These are phyloP conservation scores for Drosophila triauraria DNA, from an alignment of 1,140 invertebrate genomes.

Conservation along the genomic window DNA sequence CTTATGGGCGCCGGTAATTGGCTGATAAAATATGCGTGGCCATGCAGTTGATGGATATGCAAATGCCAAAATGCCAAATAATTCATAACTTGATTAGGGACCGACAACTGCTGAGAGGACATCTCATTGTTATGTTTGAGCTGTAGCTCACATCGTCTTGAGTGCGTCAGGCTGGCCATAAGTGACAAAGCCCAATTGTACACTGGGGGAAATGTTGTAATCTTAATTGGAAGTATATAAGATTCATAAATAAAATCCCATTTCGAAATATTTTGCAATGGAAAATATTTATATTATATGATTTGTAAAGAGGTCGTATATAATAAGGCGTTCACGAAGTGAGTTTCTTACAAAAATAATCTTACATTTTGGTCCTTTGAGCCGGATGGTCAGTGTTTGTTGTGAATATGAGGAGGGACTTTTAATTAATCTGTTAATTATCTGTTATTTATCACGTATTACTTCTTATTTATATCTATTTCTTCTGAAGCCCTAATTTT, in stretches of 20 bases:
- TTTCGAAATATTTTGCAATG: too few relatives aligned
- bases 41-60: constrained; percentile 33
- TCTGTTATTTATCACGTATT: not conserved
- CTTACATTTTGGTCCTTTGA: too few relatives aligned
- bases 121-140: constrained; percentile 25
- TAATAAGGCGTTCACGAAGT: too few relatives aligned
- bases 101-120: not conserved
- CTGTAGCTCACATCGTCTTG: constrained; percentile 9
- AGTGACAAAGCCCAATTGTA: constrained; percentile 19
- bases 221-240: not conserved
- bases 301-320: too few relatives aligned
- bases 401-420: too few relatives aligned
- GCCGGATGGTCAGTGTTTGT: too few relatives aligned
- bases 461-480: not conserved
- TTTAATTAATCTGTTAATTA: too few relatives aligned
- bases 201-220: not conserved
- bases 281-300: too few relatives aligned
- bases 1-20: constrained; percentile 32
- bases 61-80: constrained; percentile 26
- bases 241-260: too few relatives aligned
- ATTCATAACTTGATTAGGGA: constrained; percentile 46
- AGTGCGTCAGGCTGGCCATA: constrained; percentile 10
- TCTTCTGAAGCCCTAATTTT: not conserved
- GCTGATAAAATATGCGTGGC: constrained; percentile 36
- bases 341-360: too few relatives aligned